These are phyloP conservation scores for Seira musarum DNA, from an alignment of 2,888 invertebrate species.

Conservation along the genomic window DNA sequence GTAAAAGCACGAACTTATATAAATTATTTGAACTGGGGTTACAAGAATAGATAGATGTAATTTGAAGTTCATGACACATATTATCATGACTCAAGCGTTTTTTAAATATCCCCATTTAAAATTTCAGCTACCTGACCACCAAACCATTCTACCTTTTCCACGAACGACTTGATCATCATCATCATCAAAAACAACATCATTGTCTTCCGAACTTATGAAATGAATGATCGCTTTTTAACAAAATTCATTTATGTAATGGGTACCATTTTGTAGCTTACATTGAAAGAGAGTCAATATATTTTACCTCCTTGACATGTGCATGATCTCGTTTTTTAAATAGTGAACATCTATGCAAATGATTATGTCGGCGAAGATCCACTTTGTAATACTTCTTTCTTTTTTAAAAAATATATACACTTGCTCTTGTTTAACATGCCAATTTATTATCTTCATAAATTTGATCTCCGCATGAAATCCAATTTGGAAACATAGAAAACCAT, in stretches of 20 bases:
- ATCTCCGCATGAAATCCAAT: constrained; percentile 60
- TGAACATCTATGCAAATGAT: constrained; percentile 45
- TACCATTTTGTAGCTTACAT: not conserved
- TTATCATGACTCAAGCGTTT: too few species aligned
- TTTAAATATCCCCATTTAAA: not conserved
- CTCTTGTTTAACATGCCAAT: constrained; percentile 59
- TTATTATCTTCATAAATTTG: constrained; percentile 62
- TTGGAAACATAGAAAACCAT: constrained; percentile 54
- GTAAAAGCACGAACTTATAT: too few species aligned
- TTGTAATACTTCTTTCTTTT: constrained; percentile 36
- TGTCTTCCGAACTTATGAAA: too few species aligned
- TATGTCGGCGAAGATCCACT: constrained; percentile 45
- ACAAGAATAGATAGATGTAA: too few species aligned
- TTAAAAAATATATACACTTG: constrained; percentile 34
- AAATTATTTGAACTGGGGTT: too few species aligned
- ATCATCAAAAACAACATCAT: not conserved
- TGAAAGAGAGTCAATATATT: not conserved
- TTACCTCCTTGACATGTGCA: not conserved
- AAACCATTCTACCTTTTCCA: not conserved
- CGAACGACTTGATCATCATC: not conserved
- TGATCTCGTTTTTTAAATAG: not conserved
- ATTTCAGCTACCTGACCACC: not conserved
- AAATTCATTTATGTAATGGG: not conserved
- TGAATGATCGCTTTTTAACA: not conserved
- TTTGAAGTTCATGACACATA: too few species aligned